These are phyloP conservation scores for Uria lomvia DNA, from an alignment of 2,113 vertebrate species.

Conservation along the genomic window DNA sequence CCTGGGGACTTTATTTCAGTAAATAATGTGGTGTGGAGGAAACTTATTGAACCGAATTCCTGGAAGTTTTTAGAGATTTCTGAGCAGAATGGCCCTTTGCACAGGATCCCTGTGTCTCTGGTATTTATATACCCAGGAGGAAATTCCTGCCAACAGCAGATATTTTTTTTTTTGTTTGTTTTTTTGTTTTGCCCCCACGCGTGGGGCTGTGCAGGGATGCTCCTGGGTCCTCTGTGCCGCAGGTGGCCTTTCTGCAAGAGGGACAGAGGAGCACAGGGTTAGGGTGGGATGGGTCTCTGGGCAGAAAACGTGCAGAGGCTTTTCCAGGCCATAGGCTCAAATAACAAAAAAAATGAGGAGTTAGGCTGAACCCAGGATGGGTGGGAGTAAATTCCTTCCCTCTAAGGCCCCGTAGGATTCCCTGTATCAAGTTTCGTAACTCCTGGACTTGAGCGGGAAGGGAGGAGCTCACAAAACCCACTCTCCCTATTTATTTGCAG, in stretches of 20 bases:
- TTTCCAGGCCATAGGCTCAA: conserved; percentile 7
- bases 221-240: neutral
- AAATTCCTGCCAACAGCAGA: neutral
- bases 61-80: neutral
- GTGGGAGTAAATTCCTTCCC: conserved; percentile 63
- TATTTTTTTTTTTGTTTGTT: neutral
- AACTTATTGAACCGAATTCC: neutral
- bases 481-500: conserved; percentile 13
- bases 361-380: conserved; percentile 50
- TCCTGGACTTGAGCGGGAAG: conserved; percentile 21
- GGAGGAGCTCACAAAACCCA: conserved; percentile 13
- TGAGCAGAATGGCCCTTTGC: neutral
- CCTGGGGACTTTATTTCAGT: neutral
- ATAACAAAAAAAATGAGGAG: conserved; percentile 44
- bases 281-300: neutral
- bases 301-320: conserved; percentile 20
- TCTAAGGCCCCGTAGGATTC: conserved; percentile 26
- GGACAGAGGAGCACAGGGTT: neutral
- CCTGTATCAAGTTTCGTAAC: conserved; percentile 37
- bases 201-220: neutral
- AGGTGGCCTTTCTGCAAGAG: neutral
- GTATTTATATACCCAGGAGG: neutral
- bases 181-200: accelerated
- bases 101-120: neutral
- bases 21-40: neutral